Base-by-base conservation (phyloP, 2,113 vertebrate genomes). In the Speoplatyrhinus poulsoni region DNA sequence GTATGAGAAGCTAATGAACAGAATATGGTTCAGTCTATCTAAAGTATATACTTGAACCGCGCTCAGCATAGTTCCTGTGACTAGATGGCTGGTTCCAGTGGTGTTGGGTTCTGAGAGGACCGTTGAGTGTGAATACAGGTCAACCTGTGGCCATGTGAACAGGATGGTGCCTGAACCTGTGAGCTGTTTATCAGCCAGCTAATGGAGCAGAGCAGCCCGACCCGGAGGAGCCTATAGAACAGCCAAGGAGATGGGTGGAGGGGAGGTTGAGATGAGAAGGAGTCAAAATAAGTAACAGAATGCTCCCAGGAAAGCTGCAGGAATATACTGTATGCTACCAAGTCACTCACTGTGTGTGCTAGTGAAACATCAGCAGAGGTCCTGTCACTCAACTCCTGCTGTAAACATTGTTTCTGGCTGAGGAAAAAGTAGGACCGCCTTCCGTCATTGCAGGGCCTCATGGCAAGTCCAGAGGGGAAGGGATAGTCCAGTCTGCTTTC, bases 371-470 rank as follows among this genome's bases (percentile, higher is more conserved):
- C 75, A 70, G 79, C 74, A 9, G 62, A 73, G 77, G 79, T 78
- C 76, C 9, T 58, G 68, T 90, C 89, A 89, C 87, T 89, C 89
- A 87, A 80, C 89, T 85, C 72, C 73, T 46, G 84, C 70, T 4
- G 47, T 88, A 89, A 90, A 90, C 85, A 89, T 90, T 90, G 89
- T 83, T 86, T 83, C 87, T 89, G 83, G 87, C 87, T 72, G 64
- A 47, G 71, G 32, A 32, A 15, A 16, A 17, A 6, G 52, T 13
- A 13, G 52, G 6, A n/a, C 1, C 61, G 17, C 53, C 60, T 5
- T n/a, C n/a, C n/a, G n/a, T n/a, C n/a, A n/a, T n/a, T n/a, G n/a
- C n/a, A n/a, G n/a, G n/a, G n/a, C n/a, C n/a, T n/a, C n/a, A n/a
- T n/a, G n/a, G n/a, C n/a, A n/a, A n/a, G n/a, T n/a, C n/a, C n/a